A percentile compares a stretch with the other conserved stretches of the same genome.
These are phyloP conservation scores for Steinernema hermaphroditum DNA, from an alignment of 2,888 invertebrate genomes.

Conservation along the genomic window DNA sequence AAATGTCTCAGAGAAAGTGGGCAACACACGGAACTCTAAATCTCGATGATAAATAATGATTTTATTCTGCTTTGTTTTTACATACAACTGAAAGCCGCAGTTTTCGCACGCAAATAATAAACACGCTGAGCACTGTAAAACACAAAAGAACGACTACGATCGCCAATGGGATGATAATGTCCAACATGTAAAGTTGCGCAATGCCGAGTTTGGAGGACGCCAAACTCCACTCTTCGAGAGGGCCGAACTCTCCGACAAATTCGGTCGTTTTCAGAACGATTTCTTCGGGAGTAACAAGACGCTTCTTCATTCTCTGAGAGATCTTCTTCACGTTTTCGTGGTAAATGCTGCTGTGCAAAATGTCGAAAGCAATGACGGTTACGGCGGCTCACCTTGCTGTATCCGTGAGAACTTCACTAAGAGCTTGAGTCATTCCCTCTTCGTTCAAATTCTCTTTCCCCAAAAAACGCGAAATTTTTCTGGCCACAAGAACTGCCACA, in stretches of 20 bases:
- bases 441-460: slow-evolving; percentile 36
- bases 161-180: neutral
- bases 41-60: too few relatives aligned
- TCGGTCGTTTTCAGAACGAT: slow-evolving; percentile 4
- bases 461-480: slow-evolving; percentile 34
- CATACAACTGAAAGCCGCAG: too few relatives aligned
- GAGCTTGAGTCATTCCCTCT: slow-evolving; percentile 31
- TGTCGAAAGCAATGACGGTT: too few relatives aligned
- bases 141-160: neutral
- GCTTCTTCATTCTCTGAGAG: neutral
- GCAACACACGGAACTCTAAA: slow-evolving; percentile 72
- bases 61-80: too few relatives aligned
- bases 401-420: slow-evolving; percentile 31
- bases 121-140: neutral
- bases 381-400: slow-evolving; percentile 21
- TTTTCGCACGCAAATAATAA: too few relatives aligned
- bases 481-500: slow-evolving; percentile 11
- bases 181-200: neutral
- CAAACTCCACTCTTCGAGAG: slow-evolving; percentile 11
- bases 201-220: neutral
- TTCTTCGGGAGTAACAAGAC: slow-evolving; percentile 7
- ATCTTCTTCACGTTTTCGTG: neutral
- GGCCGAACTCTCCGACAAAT: slow-evolving; percentile 10
- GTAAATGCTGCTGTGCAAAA: too few relatives aligned
- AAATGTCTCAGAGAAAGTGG: slow-evolving; percentile 72